Evolutionary conservation across 2,797 vertebrate species (phyloP), one percentile per base, ranked within the genome.

Genomic region (Orestias chungarensis): DNA sequence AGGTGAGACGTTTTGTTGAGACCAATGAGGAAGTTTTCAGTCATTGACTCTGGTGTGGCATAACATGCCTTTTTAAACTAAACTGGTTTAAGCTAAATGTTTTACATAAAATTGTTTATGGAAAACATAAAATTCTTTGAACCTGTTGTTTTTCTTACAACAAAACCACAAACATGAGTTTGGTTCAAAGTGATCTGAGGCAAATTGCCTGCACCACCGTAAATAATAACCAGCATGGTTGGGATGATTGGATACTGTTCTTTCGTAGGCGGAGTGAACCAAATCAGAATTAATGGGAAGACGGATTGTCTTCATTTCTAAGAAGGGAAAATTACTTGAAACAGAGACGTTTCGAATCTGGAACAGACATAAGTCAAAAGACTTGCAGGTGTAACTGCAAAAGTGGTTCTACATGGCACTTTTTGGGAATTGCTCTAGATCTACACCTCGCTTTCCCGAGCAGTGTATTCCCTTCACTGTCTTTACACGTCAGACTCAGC

Each of bases 401-500:
- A 42, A 9, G 40, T 42, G 8, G 40, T 42, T 42, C 40, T 8
- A 42, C 3, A 9, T 10, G 40, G 12, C 40, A 42, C 4, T 42
- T 42, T 44, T 6, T 44, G 54, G 29, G 20, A 57, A 55, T 31
- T 17, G 29, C 31, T 31, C 18, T 14, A 29, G 27, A 54, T 4
- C n/a, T 27, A 54, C 15, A 12, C 12, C 11, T 29, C 17, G 15
- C 17, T 17, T 33, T 57, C 27, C 54, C 54, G 33, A 17, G 6
- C 25, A 27, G 11, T 33, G 54, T 72, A 59, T 61, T 40, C 68
- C 33, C 62, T 38, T 79, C 40, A 49, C 68, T 14, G 70, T 52
- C 68, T 64, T 68, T 66, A 54, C 59, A 74, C 35, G 43, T 49
- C 49, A 66, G 62, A 67, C 43, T 71, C n/a, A 18, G 69, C 44